These are phyloP conservation scores for Tetrax tetrax DNA, from an alignment of 2,113 vertebrate species.

Conservation along the genomic window DNA sequence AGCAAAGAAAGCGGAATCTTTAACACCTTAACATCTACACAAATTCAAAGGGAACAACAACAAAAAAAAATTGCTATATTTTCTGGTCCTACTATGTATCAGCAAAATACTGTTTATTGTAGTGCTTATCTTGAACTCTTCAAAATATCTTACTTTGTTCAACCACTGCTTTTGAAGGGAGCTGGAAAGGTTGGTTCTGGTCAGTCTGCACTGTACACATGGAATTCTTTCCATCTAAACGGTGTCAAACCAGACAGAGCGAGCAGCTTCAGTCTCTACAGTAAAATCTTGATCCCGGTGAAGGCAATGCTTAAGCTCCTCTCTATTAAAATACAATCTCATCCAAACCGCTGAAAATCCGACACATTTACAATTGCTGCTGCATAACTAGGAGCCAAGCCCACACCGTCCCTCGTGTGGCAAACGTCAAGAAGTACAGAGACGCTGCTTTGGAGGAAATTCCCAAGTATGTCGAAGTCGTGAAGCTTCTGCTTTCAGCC, in stretches of 20 bases:
- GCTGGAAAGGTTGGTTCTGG: not conserved
- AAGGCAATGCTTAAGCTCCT: not conserved
- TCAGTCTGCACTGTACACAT: not conserved
- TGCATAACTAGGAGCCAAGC: not conserved
- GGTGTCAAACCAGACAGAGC: not conserved
- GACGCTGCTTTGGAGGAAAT: not conserved
- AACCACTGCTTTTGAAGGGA: not conserved
- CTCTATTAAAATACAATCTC: not conserved
- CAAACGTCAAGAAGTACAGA: not conserved
- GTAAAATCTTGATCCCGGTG: not conserved
- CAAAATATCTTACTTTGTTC: not conserved
- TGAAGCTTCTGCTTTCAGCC: not conserved
- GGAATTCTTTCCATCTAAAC: not conserved
- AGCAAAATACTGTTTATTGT: not conserved
- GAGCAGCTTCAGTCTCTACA: not conserved
- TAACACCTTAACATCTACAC: not conserved
- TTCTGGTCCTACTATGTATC: fast-evolving
- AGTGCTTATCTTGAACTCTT: not conserved
- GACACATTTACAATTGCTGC: not conserved
- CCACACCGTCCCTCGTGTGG: not conserved
- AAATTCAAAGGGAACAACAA: not conserved
- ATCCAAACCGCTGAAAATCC: not conserved
- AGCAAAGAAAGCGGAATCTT: not conserved
- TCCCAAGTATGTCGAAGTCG: fast-evolving
- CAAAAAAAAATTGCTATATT: not conserved